Conservation (phyloP, 2,113 vertebrate genomes). For the Gorsachius goisagi region DNA sequence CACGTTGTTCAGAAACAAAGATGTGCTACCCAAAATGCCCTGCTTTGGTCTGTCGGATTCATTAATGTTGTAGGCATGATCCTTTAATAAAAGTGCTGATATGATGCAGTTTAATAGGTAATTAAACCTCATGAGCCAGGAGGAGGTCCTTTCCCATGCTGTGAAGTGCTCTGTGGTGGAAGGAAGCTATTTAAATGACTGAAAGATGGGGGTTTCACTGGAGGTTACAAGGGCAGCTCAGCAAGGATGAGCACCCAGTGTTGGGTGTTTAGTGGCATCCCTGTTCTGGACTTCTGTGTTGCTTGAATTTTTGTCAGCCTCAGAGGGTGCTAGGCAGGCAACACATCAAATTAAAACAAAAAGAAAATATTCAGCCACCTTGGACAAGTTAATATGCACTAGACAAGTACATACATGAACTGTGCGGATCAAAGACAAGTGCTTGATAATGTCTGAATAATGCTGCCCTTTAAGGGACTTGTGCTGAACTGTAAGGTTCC, state of each 20-base stretch:
- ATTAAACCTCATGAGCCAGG: background rate
- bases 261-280: background rate
- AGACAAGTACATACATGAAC: background rate
- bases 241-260: background rate
- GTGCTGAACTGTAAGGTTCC: background rate
- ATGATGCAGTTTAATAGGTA: background rate
- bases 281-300: background rate
- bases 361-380: background rate
- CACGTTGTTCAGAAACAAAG: background rate
- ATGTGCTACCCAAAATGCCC: too few species aligned
- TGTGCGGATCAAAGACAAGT: background rate
- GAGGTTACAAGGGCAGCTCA: background rate
- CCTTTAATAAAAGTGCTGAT: background rate
- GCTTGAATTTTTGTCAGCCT: background rate
- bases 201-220: background rate
- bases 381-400: background rate
- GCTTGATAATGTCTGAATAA: background rate
- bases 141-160: background rate
- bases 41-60: background rate
- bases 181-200: background rate
- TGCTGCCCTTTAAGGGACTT: background rate
- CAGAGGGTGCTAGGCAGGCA: background rate
- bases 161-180: background rate
- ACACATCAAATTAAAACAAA: background rate
- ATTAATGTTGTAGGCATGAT: background rate